Conservation (phyloP, 2,888 invertebrate genomes). For the Galeruca laticollis region DNA sequence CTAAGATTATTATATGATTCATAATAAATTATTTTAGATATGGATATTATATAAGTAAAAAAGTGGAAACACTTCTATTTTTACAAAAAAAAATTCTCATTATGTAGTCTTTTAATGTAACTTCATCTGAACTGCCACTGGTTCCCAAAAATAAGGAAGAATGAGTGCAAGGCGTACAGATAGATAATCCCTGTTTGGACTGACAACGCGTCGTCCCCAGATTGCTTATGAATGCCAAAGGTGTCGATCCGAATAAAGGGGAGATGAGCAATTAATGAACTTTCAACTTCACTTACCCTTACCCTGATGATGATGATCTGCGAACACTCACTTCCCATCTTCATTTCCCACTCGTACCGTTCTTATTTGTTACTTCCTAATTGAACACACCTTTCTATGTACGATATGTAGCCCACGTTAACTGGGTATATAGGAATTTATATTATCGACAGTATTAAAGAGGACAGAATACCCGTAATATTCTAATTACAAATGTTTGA, state of each 20-base stretch:
- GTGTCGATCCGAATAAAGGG: slow-evolving; percentile 65
- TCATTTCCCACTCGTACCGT: slow-evolving; percentile 36
- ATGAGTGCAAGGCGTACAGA: slow-evolving; percentile 40
- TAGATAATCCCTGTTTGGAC: slow-evolving; percentile 62
- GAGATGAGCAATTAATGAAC: slow-evolving; percentile 66
- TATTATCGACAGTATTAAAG: neutral
- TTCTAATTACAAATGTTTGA: neutral
- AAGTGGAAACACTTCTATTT: neutral
- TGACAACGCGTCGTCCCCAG: slow-evolving; percentile 64
- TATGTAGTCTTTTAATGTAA: slow-evolving; percentile 1
- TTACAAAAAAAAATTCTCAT: neutral
- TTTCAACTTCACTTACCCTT: slow-evolving; percentile 54
- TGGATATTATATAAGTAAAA: no score
- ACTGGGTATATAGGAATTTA: neutral
- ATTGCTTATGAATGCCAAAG: slow-evolving; percentile 65
- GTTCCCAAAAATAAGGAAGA: slow-evolving; percentile 40
- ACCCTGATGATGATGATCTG: slow-evolving; percentile 39
- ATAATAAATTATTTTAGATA: no score
- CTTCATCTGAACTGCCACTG: slow-evolving; percentile 32
- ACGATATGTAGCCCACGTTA: neutral
- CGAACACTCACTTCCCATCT: slow-evolving; percentile 40
- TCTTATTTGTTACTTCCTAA: slow-evolving; percentile 44
- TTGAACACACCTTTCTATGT: slow-evolving; percentile 33
- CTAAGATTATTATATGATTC: no score
- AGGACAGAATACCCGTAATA: neutral